Percentiles rank a stretch among this genome's conserved stretches.
phyloP scores from a whole-genome alignment of 2,797 vertebrate genomes.

The Lycodopsis pacificus region DNA sequence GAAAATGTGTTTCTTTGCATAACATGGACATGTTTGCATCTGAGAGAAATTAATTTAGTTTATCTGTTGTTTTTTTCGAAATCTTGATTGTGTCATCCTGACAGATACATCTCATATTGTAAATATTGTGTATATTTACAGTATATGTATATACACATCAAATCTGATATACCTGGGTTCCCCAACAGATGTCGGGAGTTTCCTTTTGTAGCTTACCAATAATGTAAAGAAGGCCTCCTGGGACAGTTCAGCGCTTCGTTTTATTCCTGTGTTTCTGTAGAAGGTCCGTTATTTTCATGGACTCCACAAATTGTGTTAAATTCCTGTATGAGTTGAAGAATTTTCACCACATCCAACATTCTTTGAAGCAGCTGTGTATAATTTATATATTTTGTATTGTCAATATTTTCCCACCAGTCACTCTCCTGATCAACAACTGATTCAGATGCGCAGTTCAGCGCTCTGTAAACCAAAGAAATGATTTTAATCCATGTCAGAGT shows the following conservation, averaged over 20 bases:
- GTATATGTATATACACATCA: conserved; percentile 23
- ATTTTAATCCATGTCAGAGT: conserved; percentile 15
- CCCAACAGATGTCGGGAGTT: conserved; percentile 22
- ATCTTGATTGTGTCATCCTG: conserved; percentile 1
- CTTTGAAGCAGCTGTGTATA: conserved; percentile 14
- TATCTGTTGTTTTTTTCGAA: conserved; percentile 1
- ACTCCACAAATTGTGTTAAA: conserved; percentile 29
- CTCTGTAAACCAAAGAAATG: conserved; percentile 20
- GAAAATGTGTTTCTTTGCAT: conserved; percentile 27
- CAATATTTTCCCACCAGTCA: conserved; percentile 29
- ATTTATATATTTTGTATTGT: neutral
- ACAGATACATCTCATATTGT: conserved; percentile 7
- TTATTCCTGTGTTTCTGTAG: conserved; percentile 2
- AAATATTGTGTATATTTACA: conserved; percentile 40
- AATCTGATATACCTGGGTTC: conserved; percentile 38
- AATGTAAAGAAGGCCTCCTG: neutral
- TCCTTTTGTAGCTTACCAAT: neutral
- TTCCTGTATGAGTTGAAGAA: neutral
- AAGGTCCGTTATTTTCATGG: neutral
- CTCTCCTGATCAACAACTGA: conserved; percentile 13
- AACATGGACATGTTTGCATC: conserved; percentile 28
- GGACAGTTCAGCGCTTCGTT: neutral
- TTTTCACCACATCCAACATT: conserved; percentile 2
- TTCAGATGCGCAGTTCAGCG: conserved; percentile 11
- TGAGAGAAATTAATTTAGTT: conserved; percentile 12